A percentile compares a stretch with the other conserved stretches of the same genome.
These are phyloP conservation scores for Conus ventricosus DNA, from an alignment of 1,140 invertebrate genomes.

Conservation along the genomic window DNA sequence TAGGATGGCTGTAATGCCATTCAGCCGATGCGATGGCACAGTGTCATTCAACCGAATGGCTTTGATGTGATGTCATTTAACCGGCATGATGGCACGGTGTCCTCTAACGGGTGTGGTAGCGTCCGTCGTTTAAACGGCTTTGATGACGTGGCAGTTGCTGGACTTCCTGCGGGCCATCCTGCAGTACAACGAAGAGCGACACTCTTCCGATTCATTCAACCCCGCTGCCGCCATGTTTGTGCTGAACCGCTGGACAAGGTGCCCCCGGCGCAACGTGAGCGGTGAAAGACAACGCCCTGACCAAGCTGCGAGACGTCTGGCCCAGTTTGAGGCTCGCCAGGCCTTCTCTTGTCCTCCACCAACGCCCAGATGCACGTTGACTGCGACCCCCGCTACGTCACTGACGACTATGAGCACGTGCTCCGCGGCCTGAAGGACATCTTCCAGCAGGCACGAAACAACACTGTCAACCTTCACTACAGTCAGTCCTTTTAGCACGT, in stretches of 20 bases:
- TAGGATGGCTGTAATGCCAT: too few relatives aligned
- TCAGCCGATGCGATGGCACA: too few relatives aligned
- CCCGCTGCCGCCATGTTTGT: constrained; percentile 64
- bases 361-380: constrained; percentile 53
- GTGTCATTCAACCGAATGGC: too few relatives aligned
- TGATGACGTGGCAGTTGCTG: constrained; percentile 48
- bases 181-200: constrained; percentile 40
- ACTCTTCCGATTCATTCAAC: constrained; percentile 43
- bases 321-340: constrained; percentile 55
- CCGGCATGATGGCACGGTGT: too few relatives aligned
- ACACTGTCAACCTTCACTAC: constrained; percentile 51
- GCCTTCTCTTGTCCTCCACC: constrained; percentile 57
- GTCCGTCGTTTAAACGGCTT: too few relatives aligned
- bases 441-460: constrained; percentile 48
- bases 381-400: constrained; percentile 47
- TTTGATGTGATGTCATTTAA: too few relatives aligned
- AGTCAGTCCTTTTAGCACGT: constrained; percentile 31
- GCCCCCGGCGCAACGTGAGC: constrained; percentile 43
- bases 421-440: constrained; percentile 55
- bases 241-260: constrained; percentile 68
- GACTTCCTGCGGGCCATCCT: constrained; percentile 56
- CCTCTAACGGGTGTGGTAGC: too few relatives aligned
- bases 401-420: constrained; percentile 49
- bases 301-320: constrained; percentile 60
- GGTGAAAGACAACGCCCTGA: constrained; percentile 55